Evolutionary conservation across 2,888 invertebrate genomes (phyloP), one percentile per base, ranked within the genome.

Genomic region (Caenorhabditis auriculariae): DNA sequence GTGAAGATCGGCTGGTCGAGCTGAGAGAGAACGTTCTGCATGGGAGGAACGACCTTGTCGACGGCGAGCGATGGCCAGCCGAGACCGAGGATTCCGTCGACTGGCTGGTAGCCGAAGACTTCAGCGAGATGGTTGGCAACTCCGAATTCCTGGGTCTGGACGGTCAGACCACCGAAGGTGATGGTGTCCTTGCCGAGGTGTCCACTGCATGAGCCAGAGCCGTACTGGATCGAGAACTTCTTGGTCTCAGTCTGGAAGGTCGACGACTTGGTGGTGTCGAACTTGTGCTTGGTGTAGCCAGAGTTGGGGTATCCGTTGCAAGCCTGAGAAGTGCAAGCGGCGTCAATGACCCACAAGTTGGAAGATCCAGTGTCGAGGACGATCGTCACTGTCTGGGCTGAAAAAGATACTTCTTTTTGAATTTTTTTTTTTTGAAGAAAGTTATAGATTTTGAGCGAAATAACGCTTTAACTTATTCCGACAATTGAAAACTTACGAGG

Each of bases 21-120:
- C 84, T 95, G 93, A 43, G 87, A 85, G 59, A 91, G 87, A 90
- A 96, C 90, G 82, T 89, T 90, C 84, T 94, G 89, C 84, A 98
- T 93, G 49, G 93, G 91, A 0, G 96, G 93, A 37, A 86, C 85
- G 49, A 96, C 94, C 58, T 89, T 88, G 85, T 94, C 93, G 60
- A 95, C 93, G 0, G 95, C 87, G 81, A 98, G 69, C 19, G 74
- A 58, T 51, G 76, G 77, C 76, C 76, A 77, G 58, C 76, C 77
- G 48, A 77, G 70, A 54, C 77, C 77, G 54, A 76, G 56, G 60
- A 76, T 76, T 54, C 76, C 76, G 62, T 75, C 75, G 26, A 76
- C 66, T 50, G 76, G 76, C 51, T 74, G 74, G 60, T 75, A 69
- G 43, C 76, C 76, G 66, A 71, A 66, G 42, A 76, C 74, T n/a